phyloP scores from a whole-genome alignment of 2,113 vertebrate genomes.

The Siphamia tubifer region DNA sequence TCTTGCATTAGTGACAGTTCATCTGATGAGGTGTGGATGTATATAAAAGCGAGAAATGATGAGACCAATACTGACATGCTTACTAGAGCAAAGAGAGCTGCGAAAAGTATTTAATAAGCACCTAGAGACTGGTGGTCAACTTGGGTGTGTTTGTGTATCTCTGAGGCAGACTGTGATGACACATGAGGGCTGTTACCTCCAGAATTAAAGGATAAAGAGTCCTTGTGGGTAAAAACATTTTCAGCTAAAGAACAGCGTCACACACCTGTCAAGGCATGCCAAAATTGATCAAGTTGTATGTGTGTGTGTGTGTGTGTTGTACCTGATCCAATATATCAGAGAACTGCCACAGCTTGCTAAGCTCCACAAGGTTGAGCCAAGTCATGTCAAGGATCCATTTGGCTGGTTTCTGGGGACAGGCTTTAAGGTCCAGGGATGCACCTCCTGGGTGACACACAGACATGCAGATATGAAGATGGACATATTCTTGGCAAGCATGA shows the following conservation, averaged over 20 bases:
- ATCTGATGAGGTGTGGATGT: constrained; percentile 4
- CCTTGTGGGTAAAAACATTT: neutral
- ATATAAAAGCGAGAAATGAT: constrained; percentile 15
- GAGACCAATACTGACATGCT: constrained; percentile 64
- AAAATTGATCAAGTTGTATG: neutral
- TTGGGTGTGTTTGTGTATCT: neutral
- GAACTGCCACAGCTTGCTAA: constrained; percentile 92
- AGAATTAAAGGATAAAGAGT: constrained; percentile 18
- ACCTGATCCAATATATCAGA: constrained; percentile 91
- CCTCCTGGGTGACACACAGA: constrained; percentile 80
- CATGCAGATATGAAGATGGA: neutral
- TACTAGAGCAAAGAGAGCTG: constrained; percentile 44
- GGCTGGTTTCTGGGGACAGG: constrained; percentile 90
- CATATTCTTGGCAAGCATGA: too few species aligned
- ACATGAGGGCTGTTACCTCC: neutral
- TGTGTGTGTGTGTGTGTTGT: neutral
- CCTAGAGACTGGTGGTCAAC: constrained; percentile 26
- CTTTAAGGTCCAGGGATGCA: constrained; percentile 92
- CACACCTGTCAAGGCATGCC: neutral
- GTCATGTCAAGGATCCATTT: constrained; percentile 98
- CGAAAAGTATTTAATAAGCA: constrained; percentile 55
- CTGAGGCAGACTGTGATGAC: neutral
- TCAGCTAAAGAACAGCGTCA: neutral
- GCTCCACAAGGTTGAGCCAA: constrained; percentile 95
- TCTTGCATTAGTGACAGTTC: constrained; percentile 29